Evolutionary conservation across 2,888 invertebrate genomes (phyloP), one percentile per base, ranked within the genome.

Genomic region (Pheosia tremula): DNA sequence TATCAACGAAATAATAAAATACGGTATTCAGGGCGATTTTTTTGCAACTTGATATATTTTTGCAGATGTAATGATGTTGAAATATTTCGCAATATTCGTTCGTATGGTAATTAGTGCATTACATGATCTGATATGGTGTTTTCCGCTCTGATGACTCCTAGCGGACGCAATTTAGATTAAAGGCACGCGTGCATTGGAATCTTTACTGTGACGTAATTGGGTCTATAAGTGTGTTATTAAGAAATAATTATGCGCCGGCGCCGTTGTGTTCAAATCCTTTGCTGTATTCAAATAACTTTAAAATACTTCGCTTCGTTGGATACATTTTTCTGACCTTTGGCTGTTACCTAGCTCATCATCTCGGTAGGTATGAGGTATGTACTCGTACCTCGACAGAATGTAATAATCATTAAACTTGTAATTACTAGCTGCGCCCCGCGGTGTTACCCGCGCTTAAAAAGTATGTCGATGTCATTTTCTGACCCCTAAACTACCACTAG

Each of bases 91-190:
- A 49, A 60, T 56, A 45, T 53, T 66, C 62, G 70, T 71, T 68
- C 57, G 61, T 70, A 74, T 59, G 70, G 80, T 82, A 90, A 88
- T 81, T 86, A 86, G 89, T 85, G 89, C 90, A 85, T 88, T 82
- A 83, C 88, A 77, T 70, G 85, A 90, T 87, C 88, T 70, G 88
- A 89, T 89, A 83, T 75, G 73, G 64, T 3, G 37, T 53, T 72
- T 83, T 79, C 79, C 81, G 80, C 81, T 65, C 76, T 71, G 82
- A 63, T 78, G 78, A 56, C 59, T 66, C 24, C 24, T 24, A 24
- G 66, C 62, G 60, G 57, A 62, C 63, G 66, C 61, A 70, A 66
- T 62, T 53, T 57, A 43, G 36, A 54, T 55, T 59, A 54, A 41
- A 55, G 45, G 3, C 5, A 36, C 37, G 52, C 3, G 52, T 10